Base-by-base conservation (phyloP, 1,140 invertebrate genomes). In the Lepidurus apus region DNA sequence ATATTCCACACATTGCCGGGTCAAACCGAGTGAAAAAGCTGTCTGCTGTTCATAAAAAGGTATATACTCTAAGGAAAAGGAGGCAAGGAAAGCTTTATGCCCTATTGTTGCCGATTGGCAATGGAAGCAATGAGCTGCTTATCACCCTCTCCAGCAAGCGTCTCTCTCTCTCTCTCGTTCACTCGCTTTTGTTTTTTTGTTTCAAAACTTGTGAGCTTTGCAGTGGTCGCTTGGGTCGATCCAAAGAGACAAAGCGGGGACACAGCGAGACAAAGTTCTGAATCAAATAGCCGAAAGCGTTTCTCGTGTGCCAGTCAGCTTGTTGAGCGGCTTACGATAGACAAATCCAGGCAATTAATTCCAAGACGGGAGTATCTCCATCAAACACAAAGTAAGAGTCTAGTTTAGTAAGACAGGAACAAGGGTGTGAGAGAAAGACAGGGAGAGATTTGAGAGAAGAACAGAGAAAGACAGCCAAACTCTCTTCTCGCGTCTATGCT, bases 341-440 rank as follows among this genome's bases (percentile, higher is more conserved):
- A 65, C 53, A 17, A 65, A 65, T 65, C 53, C 53, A 13, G 21
- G 53, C 53, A 65, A 65, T 65, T 65, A 65, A 65, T 65, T 65
- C 53, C 17, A 65, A 65, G 53, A 65, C 53, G 53, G 5, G 17
- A 21, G 5, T n/a, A 65, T n/a, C 53, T 13, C 17, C 53, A 17
- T 65, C 21, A 13, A n/a, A 65, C 53, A 65, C n/a, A 65, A 21
- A 9, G 21, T 21, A 9, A 17, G 21, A 17, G 53, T 65, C 7
- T 65, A 34, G 17, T 65, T 65, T 17, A 65, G 53, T 13, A 17
- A 65, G n/a, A 65, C 13, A 17, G n/a, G 53, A 65, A 34, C 34
- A 34, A 34, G 34, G 34, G 34, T 34, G 53, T 21, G 9, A 47
- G 53, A 8, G 7, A 13, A 13, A 21, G 17, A 13, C 21, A n/a